Evolutionary conservation across 2,888 invertebrate genomes (phyloP).

Genomic region (Phengaris arion): DNA sequence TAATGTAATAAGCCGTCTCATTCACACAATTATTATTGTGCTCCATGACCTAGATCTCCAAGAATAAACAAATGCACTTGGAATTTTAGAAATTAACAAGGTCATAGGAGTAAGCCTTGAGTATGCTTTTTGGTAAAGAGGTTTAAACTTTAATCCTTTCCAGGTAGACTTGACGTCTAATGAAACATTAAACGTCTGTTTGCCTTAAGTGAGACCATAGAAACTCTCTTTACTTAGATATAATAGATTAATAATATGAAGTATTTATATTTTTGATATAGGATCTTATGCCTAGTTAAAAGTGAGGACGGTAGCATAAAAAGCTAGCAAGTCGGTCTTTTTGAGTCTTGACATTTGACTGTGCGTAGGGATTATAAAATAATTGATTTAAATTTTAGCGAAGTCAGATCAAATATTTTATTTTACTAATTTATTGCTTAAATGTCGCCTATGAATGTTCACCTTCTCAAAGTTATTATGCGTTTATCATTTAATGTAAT

Average conservation of each 20-base stretch:
- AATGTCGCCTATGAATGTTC: no score
- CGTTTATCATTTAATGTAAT: no score
- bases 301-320: slow-evolving; percentile 14
- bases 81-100: background rate
- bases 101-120: background rate
- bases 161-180: background rate
- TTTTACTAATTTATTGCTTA: no score
- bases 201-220: background rate
- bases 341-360: slow-evolving; percentile 2
- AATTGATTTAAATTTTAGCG: no score
- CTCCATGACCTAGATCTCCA: background rate
- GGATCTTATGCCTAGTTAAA: slow-evolving; percentile 13
- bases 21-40: background rate
- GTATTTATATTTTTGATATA: background rate
- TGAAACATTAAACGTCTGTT: background rate
- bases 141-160: background rate
- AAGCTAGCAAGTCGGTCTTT: slow-evolving; percentile 2
- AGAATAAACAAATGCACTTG: background rate
- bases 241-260: background rate
- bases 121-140: background rate
- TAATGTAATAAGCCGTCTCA: background rate
- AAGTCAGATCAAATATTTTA: no score
- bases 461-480: no score
- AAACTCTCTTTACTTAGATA: background rate
- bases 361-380: background rate